phyloP scores from a whole-genome alignment of 1,140 invertebrate genomes.

The Dreissena polymorpha region DNA sequence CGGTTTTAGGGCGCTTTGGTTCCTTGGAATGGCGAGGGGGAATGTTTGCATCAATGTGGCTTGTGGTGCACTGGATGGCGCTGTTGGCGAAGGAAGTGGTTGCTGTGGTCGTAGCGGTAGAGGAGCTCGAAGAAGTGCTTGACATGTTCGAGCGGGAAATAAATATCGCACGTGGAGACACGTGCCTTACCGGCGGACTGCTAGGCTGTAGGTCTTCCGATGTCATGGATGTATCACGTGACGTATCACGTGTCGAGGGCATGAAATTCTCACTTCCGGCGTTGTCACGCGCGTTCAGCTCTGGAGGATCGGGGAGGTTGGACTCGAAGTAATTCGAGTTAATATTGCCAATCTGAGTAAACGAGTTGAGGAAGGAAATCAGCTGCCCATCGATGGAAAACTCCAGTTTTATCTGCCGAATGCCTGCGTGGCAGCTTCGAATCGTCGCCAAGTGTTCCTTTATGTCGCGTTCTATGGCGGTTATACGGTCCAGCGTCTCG shows the following conservation, averaged over 20 bases:
- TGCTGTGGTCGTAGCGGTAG: too few species aligned
- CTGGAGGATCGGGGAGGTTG: slow-evolving; percentile 20
- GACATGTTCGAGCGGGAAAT: slow-evolving; percentile 12
- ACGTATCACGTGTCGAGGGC: too few species aligned
- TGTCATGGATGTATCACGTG: neutral
- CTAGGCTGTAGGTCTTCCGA: slow-evolving; percentile 22
- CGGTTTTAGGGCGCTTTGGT: slow-evolving; percentile 43
- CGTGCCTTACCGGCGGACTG: slow-evolving; percentile 14
- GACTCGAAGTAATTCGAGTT: slow-evolving; percentile 33
- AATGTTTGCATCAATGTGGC: neutral
- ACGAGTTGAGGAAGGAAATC: slow-evolving; percentile 32
- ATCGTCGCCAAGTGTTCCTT: slow-evolving; percentile 37
- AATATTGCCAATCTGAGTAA: slow-evolving; percentile 39
- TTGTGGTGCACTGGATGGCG: neutral
- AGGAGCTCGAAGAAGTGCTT: neutral
- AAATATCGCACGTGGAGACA: slow-evolving; percentile 32
- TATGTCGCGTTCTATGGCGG: slow-evolving; percentile 38
- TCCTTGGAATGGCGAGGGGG: slow-evolving; percentile 33
- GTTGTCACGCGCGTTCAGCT: slow-evolving; percentile 31
- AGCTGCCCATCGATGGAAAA: slow-evolving; percentile 38
- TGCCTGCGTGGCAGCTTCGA: slow-evolving; percentile 27
- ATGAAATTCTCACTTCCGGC: slow-evolving; percentile 41
- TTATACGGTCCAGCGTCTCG: slow-evolving; percentile 19
- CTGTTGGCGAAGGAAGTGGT: neutral
- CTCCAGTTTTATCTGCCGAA: slow-evolving; percentile 40